Evolutionary conservation across 2,797 vertebrate species (phyloP).

Genomic region (Decapterus maruadsi): DNA sequence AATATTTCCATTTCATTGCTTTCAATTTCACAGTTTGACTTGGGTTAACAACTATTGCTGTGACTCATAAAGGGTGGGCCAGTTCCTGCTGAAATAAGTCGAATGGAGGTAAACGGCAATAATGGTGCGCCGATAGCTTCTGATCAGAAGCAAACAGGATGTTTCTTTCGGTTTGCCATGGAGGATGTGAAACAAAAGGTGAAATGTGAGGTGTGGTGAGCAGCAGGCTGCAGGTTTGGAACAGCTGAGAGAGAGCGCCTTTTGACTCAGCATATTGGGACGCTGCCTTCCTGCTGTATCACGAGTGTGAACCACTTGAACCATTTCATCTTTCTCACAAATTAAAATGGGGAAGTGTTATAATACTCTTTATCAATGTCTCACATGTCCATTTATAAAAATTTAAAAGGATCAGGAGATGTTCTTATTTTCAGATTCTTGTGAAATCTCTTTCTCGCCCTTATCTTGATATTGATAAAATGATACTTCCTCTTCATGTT

Average conservation of each 20-base stretch:
- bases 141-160: constrained; percentile 69
- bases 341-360: background rate
- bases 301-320: constrained; percentile 5
- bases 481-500: background rate
- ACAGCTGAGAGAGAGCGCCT: constrained; percentile 56
- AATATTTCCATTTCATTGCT: constrained; percentile 43
- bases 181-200: constrained; percentile 75
- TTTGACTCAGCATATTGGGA: constrained; percentile 63
- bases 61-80: constrained; percentile 71
- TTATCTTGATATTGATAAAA: constrained; percentile 12
- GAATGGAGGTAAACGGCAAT: constrained; percentile 13
- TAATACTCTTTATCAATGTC: background rate
- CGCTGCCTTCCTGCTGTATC: constrained; percentile 35
- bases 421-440: background rate
- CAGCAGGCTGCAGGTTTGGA: constrained; percentile 44
- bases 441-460: background rate
- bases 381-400: background rate
- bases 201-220: constrained; percentile 59
- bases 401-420: background rate
- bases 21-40: constrained; percentile 58
- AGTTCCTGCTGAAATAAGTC: constrained; percentile 28
- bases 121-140: constrained; percentile 15
- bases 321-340: background rate
- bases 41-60: constrained; percentile 30
- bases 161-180: constrained; percentile 51